Base-by-base conservation (phyloP, 2,888 invertebrate species). In the Phyto melanocephala region DNA sequence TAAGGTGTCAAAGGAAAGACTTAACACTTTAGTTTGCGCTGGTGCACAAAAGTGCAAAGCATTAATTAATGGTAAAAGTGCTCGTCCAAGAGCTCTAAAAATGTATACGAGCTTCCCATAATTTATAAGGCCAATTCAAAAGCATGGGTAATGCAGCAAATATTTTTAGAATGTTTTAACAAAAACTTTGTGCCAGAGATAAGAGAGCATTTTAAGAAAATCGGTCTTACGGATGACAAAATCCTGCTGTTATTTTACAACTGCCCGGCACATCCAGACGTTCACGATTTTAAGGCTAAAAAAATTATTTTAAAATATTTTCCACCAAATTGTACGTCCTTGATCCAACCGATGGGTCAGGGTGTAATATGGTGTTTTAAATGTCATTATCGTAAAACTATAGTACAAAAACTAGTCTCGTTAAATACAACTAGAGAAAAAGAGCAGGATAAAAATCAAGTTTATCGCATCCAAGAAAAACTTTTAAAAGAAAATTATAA, bases 161-260 rank as follows among this genome's bases (percentile, higher is more conserved):
- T 72, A 56, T 79, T 79, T 22, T 35, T 65, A 52, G 71, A 80
- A 45, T 72, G 71, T 65, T 80, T 45, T 50, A 62, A 68, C 17
- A 67, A 56, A 17, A 45, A 58, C 20, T 76, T 58, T 65, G 45
- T 65, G 3, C 56, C 65, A 37, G 78, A 78, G 45, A 58, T 71
- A 7, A 15, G 37, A 56, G 28, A 78, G 17, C 54, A 24, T 11
- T 1, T 40, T 7, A 45, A 40, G 15, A 78, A 68, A 68, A 37
- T 75, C 33, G 28, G 52, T 37, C 52, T 65, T n/a, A n/a, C n/a
- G n/a, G n/a, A n/a, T n/a, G n/a, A n/a, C n/a, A n/a, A n/a, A n/a
- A n/a, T n/a, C n/a, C 7, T 56, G 6, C 8, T 35, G 35, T 35
- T 75, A 37, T 56, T 75, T 35, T 60, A 78, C 42, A 62, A 62